These are phyloP conservation scores for Aphaenogaster rudis DNA, from an alignment of 1,140 invertebrate genomes.

Conservation along the genomic window DNA sequence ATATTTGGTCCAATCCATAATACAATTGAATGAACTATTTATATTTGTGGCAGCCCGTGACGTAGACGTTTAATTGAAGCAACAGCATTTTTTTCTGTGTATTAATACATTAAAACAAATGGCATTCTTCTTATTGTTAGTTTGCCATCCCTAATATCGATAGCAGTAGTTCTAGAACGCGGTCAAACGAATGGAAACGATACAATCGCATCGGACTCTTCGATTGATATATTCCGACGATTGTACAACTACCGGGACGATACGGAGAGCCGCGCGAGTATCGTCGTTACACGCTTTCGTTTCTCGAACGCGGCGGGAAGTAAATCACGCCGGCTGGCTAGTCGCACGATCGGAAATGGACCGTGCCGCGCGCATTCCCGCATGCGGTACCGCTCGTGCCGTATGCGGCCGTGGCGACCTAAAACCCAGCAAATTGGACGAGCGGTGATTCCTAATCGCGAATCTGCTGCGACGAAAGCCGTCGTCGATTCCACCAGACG, in stretches of 20 bases:
- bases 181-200: conserved; percentile 17
- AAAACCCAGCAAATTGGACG: conserved; percentile 66
- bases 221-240: not conserved
- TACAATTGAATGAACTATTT: too few relatives aligned
- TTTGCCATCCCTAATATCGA: not conserved
- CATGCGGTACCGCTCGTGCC: conserved; percentile 16
- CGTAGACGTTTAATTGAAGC: too few relatives aligned
- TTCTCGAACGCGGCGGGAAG: conserved; percentile 11
- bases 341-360: conserved; percentile 38
- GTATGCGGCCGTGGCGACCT: conserved; percentile 16
- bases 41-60: too few relatives aligned
- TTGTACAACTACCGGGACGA: not conserved
- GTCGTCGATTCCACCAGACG: conserved; percentile 46
- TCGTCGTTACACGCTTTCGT: conserved; percentile 37
- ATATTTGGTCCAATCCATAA: too few relatives aligned
- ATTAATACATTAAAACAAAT: not conserved
- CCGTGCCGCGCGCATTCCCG: conserved; percentile 1
- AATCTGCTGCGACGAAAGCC: conserved; percentile 61
- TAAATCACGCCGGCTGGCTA: conserved; percentile 35
- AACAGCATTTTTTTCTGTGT: too few relatives aligned
- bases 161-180: not conserved
- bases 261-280: conserved; percentile 29
- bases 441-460: conserved; percentile 61
- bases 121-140: not conserved
- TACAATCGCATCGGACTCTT: not conserved